Conservation (phyloP, 2,113 vertebrate species). For the Pandion haliaetus region DNA sequence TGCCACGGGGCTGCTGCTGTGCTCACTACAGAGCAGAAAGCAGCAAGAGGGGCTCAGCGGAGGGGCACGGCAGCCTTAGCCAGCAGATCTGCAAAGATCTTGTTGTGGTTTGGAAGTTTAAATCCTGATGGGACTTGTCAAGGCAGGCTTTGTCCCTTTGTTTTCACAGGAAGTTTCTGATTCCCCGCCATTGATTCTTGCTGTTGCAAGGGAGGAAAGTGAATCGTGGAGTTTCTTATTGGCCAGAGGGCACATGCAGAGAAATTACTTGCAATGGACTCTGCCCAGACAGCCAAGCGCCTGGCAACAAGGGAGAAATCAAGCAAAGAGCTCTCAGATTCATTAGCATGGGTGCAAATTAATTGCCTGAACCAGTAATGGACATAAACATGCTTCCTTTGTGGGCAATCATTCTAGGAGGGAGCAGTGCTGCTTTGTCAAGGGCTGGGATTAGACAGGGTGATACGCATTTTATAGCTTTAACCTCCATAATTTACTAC, state of each 20-base stretch:
- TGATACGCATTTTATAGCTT: background rate
- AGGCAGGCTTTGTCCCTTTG: slow-evolving; percentile 35
- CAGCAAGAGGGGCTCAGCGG: background rate
- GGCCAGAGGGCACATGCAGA: background rate
- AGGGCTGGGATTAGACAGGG: background rate
- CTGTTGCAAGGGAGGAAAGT: slow-evolving; percentile 47
- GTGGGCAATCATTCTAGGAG: background rate
- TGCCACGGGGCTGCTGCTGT: too few species aligned
- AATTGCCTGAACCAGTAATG: background rate
- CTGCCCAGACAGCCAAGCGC: background rate
- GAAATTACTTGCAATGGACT: background rate
- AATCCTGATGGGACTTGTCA: background rate
- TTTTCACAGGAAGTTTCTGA: slow-evolving; percentile 61
- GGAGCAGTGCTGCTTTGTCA: background rate
- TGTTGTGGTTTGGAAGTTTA: background rate
- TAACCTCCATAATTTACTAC: background rate
- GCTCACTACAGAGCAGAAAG: background rate
- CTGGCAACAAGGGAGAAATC: background rate
- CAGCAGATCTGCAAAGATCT: background rate
- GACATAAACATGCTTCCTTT: background rate
- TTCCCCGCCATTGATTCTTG: background rate
- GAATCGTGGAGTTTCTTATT: slow-evolving; percentile 59
- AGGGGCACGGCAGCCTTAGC: background rate
- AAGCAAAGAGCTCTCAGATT: background rate
- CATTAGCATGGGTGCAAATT: background rate